A percentile compares a stretch with the other conserved stretches of the same genome.
Conservation (phyloP, 1,140 invertebrate species). For the Zaprionus africanus region DNA sequence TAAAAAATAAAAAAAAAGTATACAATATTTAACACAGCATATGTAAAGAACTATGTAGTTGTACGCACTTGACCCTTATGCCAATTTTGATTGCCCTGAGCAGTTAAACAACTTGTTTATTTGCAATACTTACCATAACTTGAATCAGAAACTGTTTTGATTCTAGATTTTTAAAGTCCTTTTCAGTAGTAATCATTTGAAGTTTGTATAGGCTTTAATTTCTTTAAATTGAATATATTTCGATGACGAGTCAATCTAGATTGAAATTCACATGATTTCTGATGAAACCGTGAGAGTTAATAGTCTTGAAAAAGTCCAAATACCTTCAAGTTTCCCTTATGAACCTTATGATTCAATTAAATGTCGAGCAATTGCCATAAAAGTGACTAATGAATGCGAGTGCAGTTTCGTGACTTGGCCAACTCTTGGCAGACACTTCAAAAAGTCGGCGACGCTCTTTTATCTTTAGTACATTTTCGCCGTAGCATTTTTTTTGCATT, state of each 20-base stretch:
- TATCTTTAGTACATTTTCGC: constrained; percentile 2
- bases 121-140: background rate
- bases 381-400: constrained; percentile 24
- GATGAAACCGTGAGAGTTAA: background rate
- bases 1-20: constrained; percentile 17
- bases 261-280: background rate
- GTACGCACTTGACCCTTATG: background rate
- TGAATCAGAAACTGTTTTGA: background rate
- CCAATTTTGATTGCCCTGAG: background rate
- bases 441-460: background rate
- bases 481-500: background rate
- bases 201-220: background rate
- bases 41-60: background rate
- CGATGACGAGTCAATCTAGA: background rate
- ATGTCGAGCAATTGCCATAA: constrained; percentile 26
- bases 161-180: background rate
- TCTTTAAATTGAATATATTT: background rate
- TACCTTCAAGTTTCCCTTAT: background rate
- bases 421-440: background rate
- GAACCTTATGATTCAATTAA: constrained; percentile 14
- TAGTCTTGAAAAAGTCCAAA: background rate
- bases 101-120: background rate
- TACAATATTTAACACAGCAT: background rate
- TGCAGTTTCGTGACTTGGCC: constrained; percentile 23
- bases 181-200: background rate